Percentiles rank a stretch among this genome's conserved stretches.
Evolutionary conservation across 2,113 vertebrate species (phyloP).

Genomic region (Pithys albifrons): DNA sequence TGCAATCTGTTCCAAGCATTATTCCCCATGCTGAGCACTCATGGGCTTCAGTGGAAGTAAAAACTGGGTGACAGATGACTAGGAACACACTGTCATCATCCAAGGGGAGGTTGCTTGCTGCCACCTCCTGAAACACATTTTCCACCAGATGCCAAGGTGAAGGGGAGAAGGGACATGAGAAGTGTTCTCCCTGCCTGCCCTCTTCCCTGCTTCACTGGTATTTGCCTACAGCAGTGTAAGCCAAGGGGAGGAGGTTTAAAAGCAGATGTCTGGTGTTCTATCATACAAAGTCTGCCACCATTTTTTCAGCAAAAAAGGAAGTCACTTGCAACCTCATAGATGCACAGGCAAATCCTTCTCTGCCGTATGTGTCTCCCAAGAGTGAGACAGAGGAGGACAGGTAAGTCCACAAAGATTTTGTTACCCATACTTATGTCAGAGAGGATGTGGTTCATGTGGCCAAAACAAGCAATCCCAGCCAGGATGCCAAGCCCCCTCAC

Average conservation of each 20-base stretch:
- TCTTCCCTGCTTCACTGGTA: background rate
- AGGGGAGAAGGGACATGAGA: background rate
- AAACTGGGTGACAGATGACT: background rate
- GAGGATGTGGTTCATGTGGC: background rate
- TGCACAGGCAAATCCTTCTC: background rate
- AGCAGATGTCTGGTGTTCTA: background rate
- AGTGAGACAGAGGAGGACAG: background rate
- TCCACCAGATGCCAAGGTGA: background rate
- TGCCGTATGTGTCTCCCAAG: fast-evolving
- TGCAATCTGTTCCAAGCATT: background rate
- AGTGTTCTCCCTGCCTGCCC: background rate
- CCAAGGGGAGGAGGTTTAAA: background rate
- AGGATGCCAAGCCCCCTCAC: background rate
- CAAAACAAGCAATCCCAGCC: background rate
- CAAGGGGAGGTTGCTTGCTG: background rate
- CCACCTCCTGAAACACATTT: background rate
- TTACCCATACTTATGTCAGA: background rate
- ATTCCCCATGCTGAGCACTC: background rate
- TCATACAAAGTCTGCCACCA: background rate
- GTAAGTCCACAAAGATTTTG: background rate
- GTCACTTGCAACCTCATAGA: background rate
- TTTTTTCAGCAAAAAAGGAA: background rate
- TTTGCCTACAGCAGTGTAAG: background rate
- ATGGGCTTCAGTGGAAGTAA: background rate
- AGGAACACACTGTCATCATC: background rate